phyloP scores from a whole-genome alignment of 2,113 vertebrate genomes.

The Oreochromis spilurus region DNA sequence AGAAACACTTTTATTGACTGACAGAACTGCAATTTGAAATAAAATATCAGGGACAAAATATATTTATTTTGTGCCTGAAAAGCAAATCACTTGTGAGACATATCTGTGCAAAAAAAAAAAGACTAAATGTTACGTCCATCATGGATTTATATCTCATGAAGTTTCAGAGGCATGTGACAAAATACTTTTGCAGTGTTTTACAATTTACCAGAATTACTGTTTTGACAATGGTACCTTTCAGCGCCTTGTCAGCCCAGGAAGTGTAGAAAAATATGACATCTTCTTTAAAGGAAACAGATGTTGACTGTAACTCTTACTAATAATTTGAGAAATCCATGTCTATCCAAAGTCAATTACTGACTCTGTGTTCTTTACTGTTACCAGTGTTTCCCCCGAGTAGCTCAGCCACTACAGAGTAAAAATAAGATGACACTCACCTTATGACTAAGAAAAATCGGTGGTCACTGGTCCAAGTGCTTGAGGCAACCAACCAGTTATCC shows the following conservation, averaged over 20 bases:
- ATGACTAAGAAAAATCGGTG: background rate
- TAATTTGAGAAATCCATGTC: background rate
- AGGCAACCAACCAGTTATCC: background rate
- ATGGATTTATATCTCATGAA: background rate
- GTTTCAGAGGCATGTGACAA: background rate
- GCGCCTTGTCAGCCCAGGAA: background rate
- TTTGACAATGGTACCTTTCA: background rate
- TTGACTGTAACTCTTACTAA: background rate
- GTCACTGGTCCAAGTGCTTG: background rate
- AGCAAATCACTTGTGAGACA: background rate
- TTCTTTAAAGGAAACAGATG: background rate
- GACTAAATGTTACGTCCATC: fast-evolving
- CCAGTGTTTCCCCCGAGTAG: too few species aligned
- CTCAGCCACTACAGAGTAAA: background rate
- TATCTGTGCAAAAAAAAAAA: background rate
- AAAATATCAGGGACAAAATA: background rate
- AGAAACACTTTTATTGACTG: background rate
- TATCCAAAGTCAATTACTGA: background rate
- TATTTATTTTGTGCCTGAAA: too few species aligned
- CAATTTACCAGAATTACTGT: background rate
- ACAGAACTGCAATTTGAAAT: background rate
- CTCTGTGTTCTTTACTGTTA: background rate
- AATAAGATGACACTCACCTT: background rate
- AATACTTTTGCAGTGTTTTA: background rate
- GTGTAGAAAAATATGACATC: background rate